Evolutionary conservation across 2,888 invertebrate genomes (phyloP).

Genomic region (Drosophila peninsularis): DNA sequence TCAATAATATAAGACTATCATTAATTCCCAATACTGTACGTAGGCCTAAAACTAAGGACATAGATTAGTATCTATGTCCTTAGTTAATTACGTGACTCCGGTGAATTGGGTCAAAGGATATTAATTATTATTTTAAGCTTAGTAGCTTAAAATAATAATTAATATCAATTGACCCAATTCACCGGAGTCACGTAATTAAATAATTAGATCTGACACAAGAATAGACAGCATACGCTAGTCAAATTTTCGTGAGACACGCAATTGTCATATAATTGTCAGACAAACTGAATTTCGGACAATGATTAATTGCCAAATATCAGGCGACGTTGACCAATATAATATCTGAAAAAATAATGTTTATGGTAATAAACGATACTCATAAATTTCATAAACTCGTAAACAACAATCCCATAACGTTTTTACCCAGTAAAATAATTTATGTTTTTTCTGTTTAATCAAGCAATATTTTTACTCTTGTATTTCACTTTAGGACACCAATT

Average conservation of each 20-base stretch:
- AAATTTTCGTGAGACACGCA: neutral
- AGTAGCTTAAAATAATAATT: neutral
- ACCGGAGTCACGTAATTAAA: neutral
- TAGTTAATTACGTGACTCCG: neutral
- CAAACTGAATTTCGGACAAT: neutral
- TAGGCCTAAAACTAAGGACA: neutral
- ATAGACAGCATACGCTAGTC: no score
- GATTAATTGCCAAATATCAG: neutral
- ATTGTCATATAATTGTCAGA: neutral
- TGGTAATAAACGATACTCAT: neutral
- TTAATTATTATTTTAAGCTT: neutral
- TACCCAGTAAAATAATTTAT: neutral
- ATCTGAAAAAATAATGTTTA: neutral
- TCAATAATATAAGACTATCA: neutral
- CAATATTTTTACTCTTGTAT: conserved; percentile 9
- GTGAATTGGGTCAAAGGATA: neutral
- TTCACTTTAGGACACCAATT: conserved; percentile 4
- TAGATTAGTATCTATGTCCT: no score
- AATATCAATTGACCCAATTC: neutral
- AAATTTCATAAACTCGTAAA: neutral
- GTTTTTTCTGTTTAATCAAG: neutral
- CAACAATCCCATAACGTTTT: neutral
- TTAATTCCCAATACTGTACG: neutral
- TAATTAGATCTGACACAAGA: neutral
- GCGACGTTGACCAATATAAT: neutral